A percentile compares a stretch with the other conserved stretches of the same genome.
phyloP scores from a whole-genome alignment of 2,888 invertebrate genomes.

The Troilus luridus region DNA sequence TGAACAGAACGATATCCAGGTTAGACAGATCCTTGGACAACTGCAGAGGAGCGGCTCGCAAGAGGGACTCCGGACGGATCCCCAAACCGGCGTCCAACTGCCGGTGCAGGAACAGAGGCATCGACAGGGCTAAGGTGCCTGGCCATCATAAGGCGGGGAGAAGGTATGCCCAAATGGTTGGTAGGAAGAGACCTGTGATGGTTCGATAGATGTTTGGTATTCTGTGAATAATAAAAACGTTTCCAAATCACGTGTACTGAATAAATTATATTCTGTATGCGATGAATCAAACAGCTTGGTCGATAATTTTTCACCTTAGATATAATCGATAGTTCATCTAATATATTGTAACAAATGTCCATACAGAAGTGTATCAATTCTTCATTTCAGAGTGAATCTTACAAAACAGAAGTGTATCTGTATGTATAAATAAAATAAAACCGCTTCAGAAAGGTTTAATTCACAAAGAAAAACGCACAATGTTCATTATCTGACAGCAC shows the following conservation, averaged over 20 bases:
- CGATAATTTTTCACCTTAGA: too few relatives aligned
- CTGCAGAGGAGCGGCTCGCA: not conserved
- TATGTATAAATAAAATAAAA: too few relatives aligned
- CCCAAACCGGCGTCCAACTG: not conserved
- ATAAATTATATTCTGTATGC: not conserved
- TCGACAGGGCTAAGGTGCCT: not conserved
- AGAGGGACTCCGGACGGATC: not conserved
- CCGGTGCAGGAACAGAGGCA: not conserved
- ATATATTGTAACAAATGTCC: not conserved
- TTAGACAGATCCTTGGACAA: slow-evolving; percentile 7
- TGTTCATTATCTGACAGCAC: too few relatives aligned
- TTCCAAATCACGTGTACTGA: not conserved
- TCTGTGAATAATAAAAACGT: not conserved
- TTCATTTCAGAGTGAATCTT: too few relatives aligned
- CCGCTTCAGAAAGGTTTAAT: too few relatives aligned
- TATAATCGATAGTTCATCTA: not conserved
- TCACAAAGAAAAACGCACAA: too few relatives aligned
- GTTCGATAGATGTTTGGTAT: not conserved
- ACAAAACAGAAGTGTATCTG: not conserved
- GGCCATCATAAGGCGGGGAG: not conserved
- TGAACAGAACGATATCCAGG: not conserved
- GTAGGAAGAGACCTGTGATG: not conserved
- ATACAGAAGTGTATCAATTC: not conserved
- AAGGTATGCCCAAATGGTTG: not conserved
- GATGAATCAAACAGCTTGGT: not conserved